Percentiles rank a stretch among this genome's conserved stretches.
Conservation (phyloP, 2,113 vertebrate species). For the Seriola quinqueradiata region DNA sequence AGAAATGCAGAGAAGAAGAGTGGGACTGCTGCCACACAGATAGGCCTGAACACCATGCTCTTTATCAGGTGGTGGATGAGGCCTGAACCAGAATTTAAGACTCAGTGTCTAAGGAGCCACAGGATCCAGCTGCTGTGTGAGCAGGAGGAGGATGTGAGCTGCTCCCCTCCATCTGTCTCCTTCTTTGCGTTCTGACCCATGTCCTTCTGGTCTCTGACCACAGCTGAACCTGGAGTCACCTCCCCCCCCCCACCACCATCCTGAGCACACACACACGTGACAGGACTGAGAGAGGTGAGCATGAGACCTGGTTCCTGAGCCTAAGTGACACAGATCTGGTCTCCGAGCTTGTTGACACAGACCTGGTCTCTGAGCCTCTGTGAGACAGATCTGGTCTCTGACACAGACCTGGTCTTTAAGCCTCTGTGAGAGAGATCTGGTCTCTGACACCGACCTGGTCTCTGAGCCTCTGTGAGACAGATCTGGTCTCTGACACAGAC, state of each 20-base stretch:
- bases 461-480: no score
- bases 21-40: background rate
- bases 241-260: no score
- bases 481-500: no score
- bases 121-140: background rate
- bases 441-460: no score
- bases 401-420: no score
- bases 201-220: conserved; percentile 49
- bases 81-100: background rate
- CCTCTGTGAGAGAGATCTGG: no score
- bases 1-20: background rate
- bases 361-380: no score
- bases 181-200: conserved; percentile 14
- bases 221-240: background rate
- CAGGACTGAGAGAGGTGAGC: conserved; percentile 8
- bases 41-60: background rate
- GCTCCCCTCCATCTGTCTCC: conserved; percentile 29
- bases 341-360: no score
- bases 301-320: background rate
- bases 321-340: conserved; percentile 15
- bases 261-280: no score
- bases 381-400: no score
- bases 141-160: conserved; percentile 52
- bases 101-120: background rate
- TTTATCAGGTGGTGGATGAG: background rate